Conservation (phyloP, 1,140 invertebrate genomes). For the Ceratosolen fusciceps region DNA sequence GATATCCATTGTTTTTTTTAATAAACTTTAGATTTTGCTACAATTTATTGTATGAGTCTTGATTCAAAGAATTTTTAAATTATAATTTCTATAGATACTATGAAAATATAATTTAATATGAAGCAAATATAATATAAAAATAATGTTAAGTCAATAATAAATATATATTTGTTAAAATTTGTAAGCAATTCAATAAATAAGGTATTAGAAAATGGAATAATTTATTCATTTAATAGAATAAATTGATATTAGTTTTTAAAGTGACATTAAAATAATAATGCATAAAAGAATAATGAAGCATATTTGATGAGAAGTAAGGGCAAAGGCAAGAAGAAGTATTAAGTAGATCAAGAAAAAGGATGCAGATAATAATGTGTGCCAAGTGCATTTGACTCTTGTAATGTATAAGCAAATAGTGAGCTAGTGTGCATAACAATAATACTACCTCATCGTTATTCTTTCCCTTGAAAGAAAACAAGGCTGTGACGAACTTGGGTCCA, state of each 20-base stretch:
- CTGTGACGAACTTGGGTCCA: conserved; percentile 85
- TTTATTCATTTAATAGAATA: not conserved
- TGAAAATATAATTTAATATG: too few species aligned
- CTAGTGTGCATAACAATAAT: not conserved
- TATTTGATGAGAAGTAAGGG: not conserved
- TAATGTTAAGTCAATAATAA: too few species aligned
- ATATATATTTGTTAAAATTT: too few species aligned
- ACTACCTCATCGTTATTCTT: conserved; percentile 96
- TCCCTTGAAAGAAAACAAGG: conserved; percentile 93
- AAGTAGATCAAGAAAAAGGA: conserved; percentile 28
- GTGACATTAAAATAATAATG: not conserved
- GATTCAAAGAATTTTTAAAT: too few species aligned
- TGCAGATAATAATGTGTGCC: conserved; percentile 35
- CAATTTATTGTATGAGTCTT: too few species aligned
- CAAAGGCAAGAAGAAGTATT: not conserved
- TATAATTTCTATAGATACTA: too few species aligned
- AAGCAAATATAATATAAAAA: too few species aligned
- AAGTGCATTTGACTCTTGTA: conserved; percentile 24
- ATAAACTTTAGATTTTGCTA: too few species aligned
- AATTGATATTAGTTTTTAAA: not conserved
- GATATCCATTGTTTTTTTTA: too few species aligned
- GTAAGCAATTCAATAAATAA: too few species aligned
- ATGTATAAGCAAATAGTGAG: not conserved
- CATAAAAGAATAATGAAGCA: not conserved
- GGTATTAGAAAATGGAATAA: not conserved